Conservation (phyloP, 2,888 invertebrate species). For the Aporophyla lueneburgensis region DNA sequence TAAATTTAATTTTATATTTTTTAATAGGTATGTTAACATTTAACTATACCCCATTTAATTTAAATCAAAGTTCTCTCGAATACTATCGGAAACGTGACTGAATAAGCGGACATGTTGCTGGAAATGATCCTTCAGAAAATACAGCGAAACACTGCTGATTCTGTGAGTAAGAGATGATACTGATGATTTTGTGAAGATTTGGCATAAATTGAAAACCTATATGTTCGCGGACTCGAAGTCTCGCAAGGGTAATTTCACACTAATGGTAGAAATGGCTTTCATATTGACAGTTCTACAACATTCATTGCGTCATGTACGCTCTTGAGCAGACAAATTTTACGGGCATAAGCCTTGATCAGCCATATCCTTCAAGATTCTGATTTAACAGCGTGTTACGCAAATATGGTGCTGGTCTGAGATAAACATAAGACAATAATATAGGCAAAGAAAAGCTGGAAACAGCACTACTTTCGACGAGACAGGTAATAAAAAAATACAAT, state of each 20-base stretch:
- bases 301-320: no score
- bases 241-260: no score
- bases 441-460: background rate
- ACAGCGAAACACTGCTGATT: background rate
- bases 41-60: constrained; percentile 15
- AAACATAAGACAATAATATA: background rate
- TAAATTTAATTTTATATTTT: no score
- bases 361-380: no score
- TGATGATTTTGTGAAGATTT: background rate
- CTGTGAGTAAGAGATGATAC: background rate
- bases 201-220: background rate
- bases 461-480: background rate
- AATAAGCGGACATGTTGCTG: constrained; percentile 21
- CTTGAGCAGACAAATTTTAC: no score
- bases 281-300: no score
- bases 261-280: no score
- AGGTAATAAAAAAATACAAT: background rate
- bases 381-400: no score
- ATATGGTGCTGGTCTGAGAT: background rate
- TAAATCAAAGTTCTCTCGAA: constrained; percentile 19
- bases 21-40: background rate
- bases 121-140: constrained; percentile 16
- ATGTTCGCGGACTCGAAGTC: background rate
- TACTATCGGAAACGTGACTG: constrained; percentile 27
- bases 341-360: no score